Conservation (phyloP, 2,113 vertebrate genomes). For the Calidris pygmaea region DNA sequence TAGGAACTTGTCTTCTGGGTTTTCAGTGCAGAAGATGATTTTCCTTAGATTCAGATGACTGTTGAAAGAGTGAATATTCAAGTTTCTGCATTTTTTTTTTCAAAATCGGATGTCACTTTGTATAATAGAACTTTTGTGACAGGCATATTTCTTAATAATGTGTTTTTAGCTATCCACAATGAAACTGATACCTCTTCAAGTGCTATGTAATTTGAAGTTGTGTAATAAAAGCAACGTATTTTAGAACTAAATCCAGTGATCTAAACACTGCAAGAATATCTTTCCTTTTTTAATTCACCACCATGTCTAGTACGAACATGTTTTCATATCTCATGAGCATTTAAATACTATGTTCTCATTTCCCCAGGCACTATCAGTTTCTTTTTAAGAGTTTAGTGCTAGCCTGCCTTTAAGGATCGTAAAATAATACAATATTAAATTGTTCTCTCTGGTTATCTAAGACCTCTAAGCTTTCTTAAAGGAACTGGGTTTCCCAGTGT, state of each 20-base stretch:
- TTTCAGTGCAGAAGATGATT: neutral
- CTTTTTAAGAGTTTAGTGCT: neutral
- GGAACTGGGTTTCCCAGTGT: neutral
- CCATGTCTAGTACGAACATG: neutral
- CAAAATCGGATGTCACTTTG: neutral
- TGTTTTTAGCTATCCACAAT: slow-evolving; percentile 12
- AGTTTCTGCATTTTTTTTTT: neutral
- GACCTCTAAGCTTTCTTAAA: neutral
- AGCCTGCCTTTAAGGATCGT: neutral
- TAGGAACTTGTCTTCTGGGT: neutral
- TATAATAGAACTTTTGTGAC: neutral
- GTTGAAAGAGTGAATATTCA: neutral
- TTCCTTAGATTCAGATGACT: neutral
- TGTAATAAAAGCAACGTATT: neutral
- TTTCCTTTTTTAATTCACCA: neutral
- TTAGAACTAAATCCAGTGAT: neutral
- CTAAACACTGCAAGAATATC: neutral
- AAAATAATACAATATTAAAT: neutral
- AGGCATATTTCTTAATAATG: slow-evolving; percentile 10
- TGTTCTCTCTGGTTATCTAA: neutral
- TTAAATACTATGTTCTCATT: neutral
- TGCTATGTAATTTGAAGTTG: neutral
- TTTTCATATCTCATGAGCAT: neutral
- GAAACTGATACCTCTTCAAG: neutral
- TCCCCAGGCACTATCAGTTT: neutral